Base-by-base conservation (phyloP, 2,888 invertebrate species). In the Dryomyza anilis region DNA sequence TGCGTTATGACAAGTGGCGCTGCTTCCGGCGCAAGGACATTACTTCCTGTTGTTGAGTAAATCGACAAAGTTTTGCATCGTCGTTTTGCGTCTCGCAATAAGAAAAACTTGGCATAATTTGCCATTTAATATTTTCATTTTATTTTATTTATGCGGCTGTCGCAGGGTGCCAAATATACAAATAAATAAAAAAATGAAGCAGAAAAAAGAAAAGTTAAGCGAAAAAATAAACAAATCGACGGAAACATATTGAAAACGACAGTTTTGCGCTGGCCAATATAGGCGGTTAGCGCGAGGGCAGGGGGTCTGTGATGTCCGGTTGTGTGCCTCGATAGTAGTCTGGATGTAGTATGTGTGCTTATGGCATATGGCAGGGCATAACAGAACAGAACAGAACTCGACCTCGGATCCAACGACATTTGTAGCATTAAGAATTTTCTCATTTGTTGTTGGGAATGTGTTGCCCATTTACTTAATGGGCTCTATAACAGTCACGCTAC, bases 1-100 rank as follows among this genome's bases (percentile, higher is more conserved):
- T n/a, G n/a, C n/a, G n/a, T n/a, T n/a, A n/a, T n/a, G n/a, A n/a
- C n/a, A n/a, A n/a, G n/a, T n/a, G n/a, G n/a, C n/a, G n/a, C n/a
- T n/a, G n/a, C n/a, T n/a, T n/a, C n/a, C n/a, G 48, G 56, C 55
- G 14, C 30, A 50, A 64, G 62, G 36, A 71, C 75, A 77, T 76
- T 74, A 76, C 78, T 78, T 78, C 77, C 77, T 78, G 76, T 77
- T 78, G 74, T 78, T 75, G 74, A 52, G 76, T 78, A 78, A 78
- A 77, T 78, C 77, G 76, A 76, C 73, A 62, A 66, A 58, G 62
- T 66, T 66, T 45, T 23, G 23, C 33, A 27, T 39, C 23, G 19
- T 30, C 19, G 3, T 58, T 46, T 36, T 63, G 48, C 55, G 23
- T 46, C 30, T 45, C 30, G 43, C 23, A 46, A 27, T 36, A 53